Percentiles rank a stretch among this genome's conserved stretches.
Conservation (phyloP, 2,888 invertebrate genomes). For the Piscicola geometra region DNA sequence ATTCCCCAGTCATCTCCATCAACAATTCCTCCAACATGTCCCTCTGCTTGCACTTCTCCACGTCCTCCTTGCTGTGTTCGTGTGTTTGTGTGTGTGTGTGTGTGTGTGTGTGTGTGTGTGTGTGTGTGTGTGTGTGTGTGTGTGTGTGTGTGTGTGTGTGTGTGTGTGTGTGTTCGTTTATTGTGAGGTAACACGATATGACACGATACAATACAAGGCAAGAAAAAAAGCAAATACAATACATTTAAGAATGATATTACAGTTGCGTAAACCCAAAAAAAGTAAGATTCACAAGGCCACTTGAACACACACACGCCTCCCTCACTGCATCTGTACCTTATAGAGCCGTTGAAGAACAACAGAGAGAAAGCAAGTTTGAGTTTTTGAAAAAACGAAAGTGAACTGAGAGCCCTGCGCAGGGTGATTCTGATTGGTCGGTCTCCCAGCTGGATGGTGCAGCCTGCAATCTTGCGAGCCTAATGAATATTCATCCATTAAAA, state of each 20-base stretch:
- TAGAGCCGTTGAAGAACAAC: constrained; percentile 72
- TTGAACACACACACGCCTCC: constrained; percentile 39
- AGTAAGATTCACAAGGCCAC: background rate
- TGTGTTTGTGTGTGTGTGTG: background rate
- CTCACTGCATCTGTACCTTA: too few relatives aligned
- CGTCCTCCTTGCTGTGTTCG: constrained; percentile 82
- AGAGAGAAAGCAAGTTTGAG: constrained; percentile 78
- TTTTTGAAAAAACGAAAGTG: constrained; percentile 83
- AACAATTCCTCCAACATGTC: constrained; percentile 86
- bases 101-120: too few relatives aligned
- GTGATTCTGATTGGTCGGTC: constrained; percentile 91
- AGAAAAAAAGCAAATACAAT: too few relatives aligned
- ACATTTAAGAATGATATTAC: too few relatives aligned
- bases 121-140: too few relatives aligned
- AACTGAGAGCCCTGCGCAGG: constrained; percentile 77
- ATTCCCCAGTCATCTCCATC: constrained; percentile 86
- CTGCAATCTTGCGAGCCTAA: constrained; percentile 71
- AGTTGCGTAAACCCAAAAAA: background rate
- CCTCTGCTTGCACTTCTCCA: constrained; percentile 85
- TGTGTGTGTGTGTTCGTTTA: too few relatives aligned
- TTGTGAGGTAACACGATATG: too few relatives aligned
- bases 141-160: too few relatives aligned
- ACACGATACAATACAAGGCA: too few relatives aligned
- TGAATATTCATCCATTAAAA: too few relatives aligned
- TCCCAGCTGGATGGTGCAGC: constrained; percentile 80